Evolutionary conservation across 2,113 vertebrate genomes (phyloP).

Genomic region (Menura novaehollandiae): DNA sequence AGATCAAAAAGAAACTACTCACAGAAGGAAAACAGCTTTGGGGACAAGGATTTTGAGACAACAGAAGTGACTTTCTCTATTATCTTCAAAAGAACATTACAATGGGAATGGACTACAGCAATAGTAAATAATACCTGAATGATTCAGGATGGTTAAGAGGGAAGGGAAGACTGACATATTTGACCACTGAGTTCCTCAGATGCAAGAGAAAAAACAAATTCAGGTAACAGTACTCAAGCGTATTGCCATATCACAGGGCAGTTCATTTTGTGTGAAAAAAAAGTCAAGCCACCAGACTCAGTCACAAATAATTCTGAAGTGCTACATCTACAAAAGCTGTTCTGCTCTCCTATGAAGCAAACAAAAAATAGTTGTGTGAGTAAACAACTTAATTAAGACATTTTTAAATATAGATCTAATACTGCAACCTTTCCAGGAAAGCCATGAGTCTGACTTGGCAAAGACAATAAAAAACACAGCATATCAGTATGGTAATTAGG

Average conservation of each 20-base stretch:
- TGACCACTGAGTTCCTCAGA: background rate
- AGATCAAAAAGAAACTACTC: background rate
- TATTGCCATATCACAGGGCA: accelerated
- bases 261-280: background rate
- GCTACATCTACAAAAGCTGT: background rate
- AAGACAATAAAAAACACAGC: background rate
- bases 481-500: background rate
- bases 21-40: background rate
- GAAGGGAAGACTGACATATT: background rate
- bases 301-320: background rate
- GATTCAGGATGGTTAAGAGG: background rate
- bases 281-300: background rate
- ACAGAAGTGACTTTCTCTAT: background rate
- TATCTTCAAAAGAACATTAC: background rate
- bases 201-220: background rate
- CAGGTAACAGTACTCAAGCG: background rate
- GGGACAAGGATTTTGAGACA: background rate
- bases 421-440: background rate
- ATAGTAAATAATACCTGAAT: background rate
- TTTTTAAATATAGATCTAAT: background rate
- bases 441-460: background rate
- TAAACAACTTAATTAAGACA: background rate
- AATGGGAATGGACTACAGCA: background rate
- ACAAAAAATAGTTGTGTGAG: background rate
- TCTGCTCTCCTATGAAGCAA: background rate